Evolutionary conservation across 2,797 vertebrate species (phyloP).

Genomic region (Anisognathus igniventris): DNA sequence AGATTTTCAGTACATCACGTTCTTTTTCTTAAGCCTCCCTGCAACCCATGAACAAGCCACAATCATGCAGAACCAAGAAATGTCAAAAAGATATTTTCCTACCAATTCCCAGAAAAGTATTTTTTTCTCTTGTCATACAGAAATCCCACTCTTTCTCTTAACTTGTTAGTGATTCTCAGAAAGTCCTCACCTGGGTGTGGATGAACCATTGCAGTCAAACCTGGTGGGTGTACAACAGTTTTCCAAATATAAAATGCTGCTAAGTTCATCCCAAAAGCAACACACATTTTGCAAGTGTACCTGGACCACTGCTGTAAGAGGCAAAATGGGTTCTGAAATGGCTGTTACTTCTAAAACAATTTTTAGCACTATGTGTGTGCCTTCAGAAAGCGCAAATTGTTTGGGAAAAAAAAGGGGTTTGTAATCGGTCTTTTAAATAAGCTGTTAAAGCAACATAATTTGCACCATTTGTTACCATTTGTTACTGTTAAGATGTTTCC

Average conservation of each 20-base stretch:
- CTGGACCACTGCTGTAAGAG: neutral
- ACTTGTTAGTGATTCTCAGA: neutral
- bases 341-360: neutral
- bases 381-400: neutral
- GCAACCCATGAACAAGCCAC: neutral
- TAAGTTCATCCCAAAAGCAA: neutral
- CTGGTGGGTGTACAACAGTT: neutral
- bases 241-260: neutral
- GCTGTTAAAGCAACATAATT: neutral
- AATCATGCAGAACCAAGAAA: neutral
- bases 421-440: neutral
- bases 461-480: neutral
- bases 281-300: neutral
- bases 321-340: neutral
- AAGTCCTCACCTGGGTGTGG: neutral
- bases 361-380: neutral
- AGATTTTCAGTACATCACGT: neutral
- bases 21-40: neutral
- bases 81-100: neutral
- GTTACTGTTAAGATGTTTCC: neutral
- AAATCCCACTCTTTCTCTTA: neutral
- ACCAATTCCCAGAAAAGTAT: neutral
- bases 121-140: neutral
- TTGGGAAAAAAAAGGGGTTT: accelerated
- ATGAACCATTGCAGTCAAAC: neutral